Percentiles rank a stretch among this genome's conserved stretches.
These are phyloP conservation scores for Machaerirhynchus nigripectus DNA, from an alignment of 2,113 vertebrate genomes.

Conservation along the genomic window DNA sequence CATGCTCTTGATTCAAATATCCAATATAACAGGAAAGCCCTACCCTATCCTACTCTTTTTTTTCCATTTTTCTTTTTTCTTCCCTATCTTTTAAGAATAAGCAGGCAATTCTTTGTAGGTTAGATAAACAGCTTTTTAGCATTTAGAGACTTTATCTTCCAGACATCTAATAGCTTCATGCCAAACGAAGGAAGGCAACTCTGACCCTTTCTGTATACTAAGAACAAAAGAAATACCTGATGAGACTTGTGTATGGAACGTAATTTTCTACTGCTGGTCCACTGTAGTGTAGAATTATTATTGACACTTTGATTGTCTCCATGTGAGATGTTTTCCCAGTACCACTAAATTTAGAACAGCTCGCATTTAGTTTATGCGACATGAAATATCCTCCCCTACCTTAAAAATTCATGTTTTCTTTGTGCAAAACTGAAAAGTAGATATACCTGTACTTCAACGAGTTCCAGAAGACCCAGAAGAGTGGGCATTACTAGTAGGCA, in stretches of 20 bases:
- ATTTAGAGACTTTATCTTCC: constrained; percentile 23
- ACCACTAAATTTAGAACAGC: constrained; percentile 25
- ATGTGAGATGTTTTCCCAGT: constrained; percentile 17
- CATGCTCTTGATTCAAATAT: not conserved
- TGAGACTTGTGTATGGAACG: not conserved
- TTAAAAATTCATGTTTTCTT: constrained; percentile 35
- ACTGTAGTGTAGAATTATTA: constrained; percentile 47
- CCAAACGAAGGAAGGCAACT: constrained; percentile 8
- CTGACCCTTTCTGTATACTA: constrained; percentile 22
- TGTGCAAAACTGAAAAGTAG: constrained; percentile 19
- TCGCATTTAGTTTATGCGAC: constrained; percentile 41
- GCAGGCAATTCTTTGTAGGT: constrained; percentile 26
- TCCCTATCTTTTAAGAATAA: not conserved
- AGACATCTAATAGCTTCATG: constrained; percentile 15
- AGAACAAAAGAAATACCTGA: constrained; percentile 33
- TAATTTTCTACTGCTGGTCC: not conserved
- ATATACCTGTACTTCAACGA: not conserved
- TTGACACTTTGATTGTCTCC: constrained; percentile 4
- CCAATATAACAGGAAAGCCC: not conserved
- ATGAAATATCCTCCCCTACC: constrained; percentile 12
- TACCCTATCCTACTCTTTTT: not conserved
- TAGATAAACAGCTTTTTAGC: constrained; percentile 33
- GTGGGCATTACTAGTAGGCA: constrained; percentile 3
- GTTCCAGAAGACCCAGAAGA: not conserved
- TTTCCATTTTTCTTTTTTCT: not conserved